phyloP scores from a whole-genome alignment of 2,113 vertebrate genomes.

The Tympanuchus pallidicinctus region DNA sequence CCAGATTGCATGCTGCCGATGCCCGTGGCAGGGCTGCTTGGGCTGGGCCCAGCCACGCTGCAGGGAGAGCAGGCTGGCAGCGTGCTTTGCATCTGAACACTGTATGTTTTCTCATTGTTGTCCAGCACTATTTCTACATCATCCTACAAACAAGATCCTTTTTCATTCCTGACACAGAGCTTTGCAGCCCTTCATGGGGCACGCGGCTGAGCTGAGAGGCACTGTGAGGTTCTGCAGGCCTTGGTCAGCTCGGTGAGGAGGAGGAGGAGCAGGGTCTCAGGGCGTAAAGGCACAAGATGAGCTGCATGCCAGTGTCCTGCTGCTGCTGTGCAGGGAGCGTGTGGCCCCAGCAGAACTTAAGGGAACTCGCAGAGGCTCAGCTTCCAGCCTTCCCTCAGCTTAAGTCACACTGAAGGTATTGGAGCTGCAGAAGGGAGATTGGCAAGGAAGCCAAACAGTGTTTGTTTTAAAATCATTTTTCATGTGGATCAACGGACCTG shows the following conservation, averaged over 20 bases:
- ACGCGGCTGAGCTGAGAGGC: not conserved
- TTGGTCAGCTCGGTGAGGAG: not conserved
- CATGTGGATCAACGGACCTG: not conserved
- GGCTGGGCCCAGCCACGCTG: not conserved
- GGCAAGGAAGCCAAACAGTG: not conserved
- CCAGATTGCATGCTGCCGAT: not conserved
- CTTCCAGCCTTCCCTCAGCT: not conserved
- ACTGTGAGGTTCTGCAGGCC: not conserved
- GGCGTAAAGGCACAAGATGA: not conserved
- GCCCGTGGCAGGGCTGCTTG: not conserved
- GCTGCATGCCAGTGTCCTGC: not conserved
- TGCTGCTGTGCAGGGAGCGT: not conserved
- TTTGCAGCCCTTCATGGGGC: not conserved
- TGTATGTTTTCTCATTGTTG: constrained; percentile 20
- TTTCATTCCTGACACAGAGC: not conserved
- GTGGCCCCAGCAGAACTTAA: not conserved
- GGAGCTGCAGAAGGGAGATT: not conserved
- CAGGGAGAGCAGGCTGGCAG: not conserved
- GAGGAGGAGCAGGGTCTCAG: not conserved
- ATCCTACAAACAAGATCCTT: not conserved
- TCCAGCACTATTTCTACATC: constrained; percentile 38
- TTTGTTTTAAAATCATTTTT: not conserved
- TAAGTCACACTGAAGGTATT: not conserved
- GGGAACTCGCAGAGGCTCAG: not conserved
- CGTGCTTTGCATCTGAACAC: constrained; percentile 8